Evolutionary conservation across 1,140 invertebrate species (phyloP), one percentile per base, ranked within the genome.

Genomic region (Drosophila grimshawi): DNA sequence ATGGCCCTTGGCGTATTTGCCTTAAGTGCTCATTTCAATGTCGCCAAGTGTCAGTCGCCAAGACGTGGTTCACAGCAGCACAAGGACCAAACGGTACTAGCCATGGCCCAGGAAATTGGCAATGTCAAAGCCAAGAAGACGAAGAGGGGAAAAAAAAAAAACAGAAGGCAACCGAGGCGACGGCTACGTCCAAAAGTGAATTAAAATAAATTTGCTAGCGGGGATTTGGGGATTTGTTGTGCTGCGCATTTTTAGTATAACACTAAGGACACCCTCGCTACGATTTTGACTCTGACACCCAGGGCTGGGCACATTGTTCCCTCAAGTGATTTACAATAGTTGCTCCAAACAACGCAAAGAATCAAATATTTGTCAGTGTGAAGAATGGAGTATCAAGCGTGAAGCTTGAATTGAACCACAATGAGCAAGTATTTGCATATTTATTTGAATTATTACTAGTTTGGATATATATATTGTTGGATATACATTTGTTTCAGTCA

Each of bases 171-270:
- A 51, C 59, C 61, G 39, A 61, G 61, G 68, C 72, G 70, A 74
- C 63, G 73, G 76, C 71, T 64, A 73, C 70, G 80, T 89, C 85
- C 81, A 88, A 88, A 88, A 89, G 85, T 88, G 85, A 89, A 89
- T 89, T 89, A 89, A 89, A 89, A 89, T 89, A 89, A 89, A 89
- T 89, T 88, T 88, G 85, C 85, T 88, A 64, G 85, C 85, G 85
- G 85, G 85, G 85, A 89, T 88, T 88, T 88, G 55, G 85, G 85
- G 85, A 88, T 88, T 88, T 88, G 85, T 89, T 89, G 85, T 80
- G 80, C 78, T 78, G 80, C 85, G 85, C 85, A 88, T 89, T 89
- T 88, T 88, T 81, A 85, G 85, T 78, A 89, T 76, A 60, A 11
- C 61, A 56, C 65, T 71, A 88, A 80, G 77, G 72, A 79, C 70